phyloP scores from a whole-genome alignment of 2,888 invertebrate species.

The Petrolisthes manimaculis region DNA sequence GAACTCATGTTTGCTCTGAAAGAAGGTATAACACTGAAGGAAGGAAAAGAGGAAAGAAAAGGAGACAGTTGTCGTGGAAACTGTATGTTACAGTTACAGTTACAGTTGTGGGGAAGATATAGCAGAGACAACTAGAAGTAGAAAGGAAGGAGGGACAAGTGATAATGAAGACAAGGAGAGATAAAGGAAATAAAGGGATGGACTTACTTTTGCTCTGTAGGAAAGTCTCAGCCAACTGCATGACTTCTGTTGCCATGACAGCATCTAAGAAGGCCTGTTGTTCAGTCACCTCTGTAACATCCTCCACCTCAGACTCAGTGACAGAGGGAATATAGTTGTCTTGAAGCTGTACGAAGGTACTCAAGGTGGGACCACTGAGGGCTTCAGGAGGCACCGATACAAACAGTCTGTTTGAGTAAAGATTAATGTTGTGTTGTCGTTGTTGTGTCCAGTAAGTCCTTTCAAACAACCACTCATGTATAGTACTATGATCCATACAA shows the following conservation, averaged over 20 bases:
- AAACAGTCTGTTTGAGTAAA: conserved; percentile 44
- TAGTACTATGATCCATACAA: no score
- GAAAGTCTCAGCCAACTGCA: conserved; percentile 80
- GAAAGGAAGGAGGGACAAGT: no score
- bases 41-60: no score
- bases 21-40: no score
- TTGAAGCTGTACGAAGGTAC: conserved; percentile 80
- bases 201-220: conserved; percentile 74
- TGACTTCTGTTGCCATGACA: conserved; percentile 81
- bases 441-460: background rate
- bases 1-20: no score
- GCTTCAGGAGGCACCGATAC: conserved; percentile 27
- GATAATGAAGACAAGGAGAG: no score
- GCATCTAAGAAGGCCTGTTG: conserved; percentile 84
- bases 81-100: no score
- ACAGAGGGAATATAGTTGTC: conserved; percentile 87
- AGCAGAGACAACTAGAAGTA: no score
- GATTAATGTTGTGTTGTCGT: no score
- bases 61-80: no score
- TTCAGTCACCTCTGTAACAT: conserved; percentile 79
- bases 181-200: background rate
- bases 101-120: no score
- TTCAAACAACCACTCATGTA: background rate
- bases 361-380: conserved; percentile 54
- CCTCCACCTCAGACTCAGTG: conserved; percentile 81